Percentiles rank a stretch among this genome's conserved stretches.
These are phyloP conservation scores for Gephyroberyx darwinii DNA, from an alignment of 2,797 vertebrate genomes.

Conservation along the genomic window DNA sequence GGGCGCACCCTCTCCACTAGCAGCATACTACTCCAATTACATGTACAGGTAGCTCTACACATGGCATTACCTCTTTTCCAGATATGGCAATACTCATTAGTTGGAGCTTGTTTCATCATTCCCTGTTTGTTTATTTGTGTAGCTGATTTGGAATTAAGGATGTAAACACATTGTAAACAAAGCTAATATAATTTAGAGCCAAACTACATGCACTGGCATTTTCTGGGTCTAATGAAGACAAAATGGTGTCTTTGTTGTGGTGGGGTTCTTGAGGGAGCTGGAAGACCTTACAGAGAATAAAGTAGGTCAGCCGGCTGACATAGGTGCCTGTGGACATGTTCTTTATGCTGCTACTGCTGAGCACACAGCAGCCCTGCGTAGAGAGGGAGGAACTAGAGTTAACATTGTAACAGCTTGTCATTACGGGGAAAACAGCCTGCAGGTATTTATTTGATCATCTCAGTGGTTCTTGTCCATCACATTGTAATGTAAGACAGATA, in stretches of 20 bases:
- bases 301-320: constrained; percentile 80
- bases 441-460: constrained; percentile 76
- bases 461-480: constrained; percentile 71
- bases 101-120: constrained; percentile 36
- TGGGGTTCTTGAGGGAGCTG: constrained; percentile 73
- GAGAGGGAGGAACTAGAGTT: constrained; percentile 65
- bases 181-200: constrained; percentile 70
- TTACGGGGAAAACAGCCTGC: constrained; percentile 71
- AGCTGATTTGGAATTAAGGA: constrained; percentile 65
- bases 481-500: constrained; percentile 43
- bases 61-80: constrained; percentile 29
- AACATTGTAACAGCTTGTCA: constrained; percentile 69
- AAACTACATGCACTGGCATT: constrained; percentile 64
- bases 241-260: constrained; percentile 79
- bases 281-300: constrained; percentile 78
- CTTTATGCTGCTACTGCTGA: constrained; percentile 62
- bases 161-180: constrained; percentile 70
- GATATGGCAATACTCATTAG: constrained; percentile 50
- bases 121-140: constrained; percentile 68
- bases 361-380: constrained; percentile 64
- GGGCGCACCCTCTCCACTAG: constrained; percentile 55
- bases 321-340: constrained; percentile 75
- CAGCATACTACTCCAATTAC: constrained; percentile 54
- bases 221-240: constrained; percentile 81
- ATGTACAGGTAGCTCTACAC: constrained; percentile 42